These are phyloP conservation scores for Sympetrum striolatum DNA, from an alignment of 2,888 invertebrate species.

Conservation along the genomic window DNA sequence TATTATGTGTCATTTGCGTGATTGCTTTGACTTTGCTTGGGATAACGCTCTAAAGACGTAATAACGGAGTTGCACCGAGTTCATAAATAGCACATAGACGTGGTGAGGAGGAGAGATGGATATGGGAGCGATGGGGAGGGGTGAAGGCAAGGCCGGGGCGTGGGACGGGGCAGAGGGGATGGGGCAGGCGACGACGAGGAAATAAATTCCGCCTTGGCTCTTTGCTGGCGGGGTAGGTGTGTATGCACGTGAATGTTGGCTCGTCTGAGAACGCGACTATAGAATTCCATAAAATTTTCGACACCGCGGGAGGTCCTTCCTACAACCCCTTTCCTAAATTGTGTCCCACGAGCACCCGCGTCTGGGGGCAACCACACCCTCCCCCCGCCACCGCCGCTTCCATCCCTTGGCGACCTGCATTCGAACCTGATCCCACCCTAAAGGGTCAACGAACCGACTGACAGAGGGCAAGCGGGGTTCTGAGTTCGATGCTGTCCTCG, in stretches of 20 bases:
- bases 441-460: slow-evolving; percentile 23
- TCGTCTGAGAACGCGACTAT: slow-evolving; percentile 21
- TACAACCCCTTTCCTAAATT: neutral
- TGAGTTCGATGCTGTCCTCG: neutral
- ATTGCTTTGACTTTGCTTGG: neutral
- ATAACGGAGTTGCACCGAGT: slow-evolving; percentile 41
- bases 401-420: slow-evolving; percentile 33
- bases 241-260: slow-evolving; percentile 15
- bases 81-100: slow-evolving; percentile 37
- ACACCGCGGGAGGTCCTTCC: slow-evolving; percentile 40
- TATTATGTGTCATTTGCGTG: neutral
- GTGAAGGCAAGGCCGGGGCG: neutral
- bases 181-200: slow-evolving; percentile 29
- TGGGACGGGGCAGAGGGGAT: neutral
- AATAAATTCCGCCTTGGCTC: slow-evolving; percentile 36
- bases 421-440: slow-evolving; percentile 37
- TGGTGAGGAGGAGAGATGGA: neutral
- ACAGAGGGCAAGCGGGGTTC: neutral
- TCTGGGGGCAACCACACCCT: slow-evolving; percentile 31
- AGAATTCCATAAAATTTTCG: slow-evolving; percentile 44
- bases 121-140: neutral
- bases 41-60: slow-evolving; percentile 30
- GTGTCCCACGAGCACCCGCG: neutral
- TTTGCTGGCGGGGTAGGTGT: slow-evolving; percentile 9
- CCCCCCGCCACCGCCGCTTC: neutral